A percentile compares a stretch with the other conserved stretches of the same genome.
Evolutionary conservation across 64 coral and sea anemone genomes (phyloP).

Genomic region (Stylophora pistillata): DNA sequence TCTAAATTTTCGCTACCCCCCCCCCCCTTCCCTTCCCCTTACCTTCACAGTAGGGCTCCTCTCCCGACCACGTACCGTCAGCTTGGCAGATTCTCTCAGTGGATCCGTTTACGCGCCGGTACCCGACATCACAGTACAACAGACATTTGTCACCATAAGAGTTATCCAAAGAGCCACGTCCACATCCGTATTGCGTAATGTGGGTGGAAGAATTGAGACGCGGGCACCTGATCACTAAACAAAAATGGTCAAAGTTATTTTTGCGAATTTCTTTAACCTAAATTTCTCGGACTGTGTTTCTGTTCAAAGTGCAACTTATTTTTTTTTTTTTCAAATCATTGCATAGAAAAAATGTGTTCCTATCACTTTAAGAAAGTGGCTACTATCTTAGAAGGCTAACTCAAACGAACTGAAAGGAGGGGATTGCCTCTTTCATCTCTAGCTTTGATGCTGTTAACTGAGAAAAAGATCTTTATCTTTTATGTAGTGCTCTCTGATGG

Average conservation of each 20-base stretch:
- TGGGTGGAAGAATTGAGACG: conserved; percentile 10
- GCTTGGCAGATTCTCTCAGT: conserved; percentile 42
- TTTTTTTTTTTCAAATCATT: too few species aligned
- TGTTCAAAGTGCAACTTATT: too few species aligned
- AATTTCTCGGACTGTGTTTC: too few species aligned
- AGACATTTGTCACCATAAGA: conserved; percentile 56
- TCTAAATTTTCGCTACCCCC: neutral
- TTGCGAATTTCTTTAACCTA: neutral
- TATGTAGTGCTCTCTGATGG: neutral
- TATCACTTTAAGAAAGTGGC: too few species aligned
- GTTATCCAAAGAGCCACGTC: neutral
- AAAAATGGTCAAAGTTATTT: neutral
- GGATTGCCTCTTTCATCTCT: too few species aligned
- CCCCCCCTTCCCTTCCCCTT: neutral
- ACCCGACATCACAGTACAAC: conserved; percentile 44
- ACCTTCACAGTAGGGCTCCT: conserved; percentile 39
- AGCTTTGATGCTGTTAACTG: too few species aligned
- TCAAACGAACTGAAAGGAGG: neutral
- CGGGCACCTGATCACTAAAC: conserved; percentile 45
- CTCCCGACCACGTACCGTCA: conserved; percentile 47
- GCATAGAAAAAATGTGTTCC: too few species aligned
- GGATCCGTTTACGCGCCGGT: conserved; percentile 29
- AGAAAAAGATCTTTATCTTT: neutral
- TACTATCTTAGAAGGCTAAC: too few species aligned
- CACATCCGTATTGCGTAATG: conserved; percentile 43